These are phyloP conservation scores for Loripinus fragilis DNA, from an alignment of 2,888 invertebrate species.

Conservation along the genomic window DNA sequence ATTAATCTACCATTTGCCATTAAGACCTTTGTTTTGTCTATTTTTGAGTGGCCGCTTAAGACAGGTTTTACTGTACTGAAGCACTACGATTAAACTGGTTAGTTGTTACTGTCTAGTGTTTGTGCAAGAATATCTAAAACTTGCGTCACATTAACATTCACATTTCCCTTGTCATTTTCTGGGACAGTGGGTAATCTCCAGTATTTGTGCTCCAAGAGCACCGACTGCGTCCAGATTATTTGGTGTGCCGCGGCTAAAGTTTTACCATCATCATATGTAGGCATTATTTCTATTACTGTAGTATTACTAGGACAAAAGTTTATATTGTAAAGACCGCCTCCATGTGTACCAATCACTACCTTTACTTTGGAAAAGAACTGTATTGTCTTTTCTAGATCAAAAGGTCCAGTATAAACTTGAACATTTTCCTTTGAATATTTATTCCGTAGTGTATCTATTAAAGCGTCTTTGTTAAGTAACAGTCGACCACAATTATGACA, in stretches of 20 bases:
- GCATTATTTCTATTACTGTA: constrained; percentile 11
- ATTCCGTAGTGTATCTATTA: background rate
- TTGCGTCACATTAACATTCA: background rate
- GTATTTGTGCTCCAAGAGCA: background rate
- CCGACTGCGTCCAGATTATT: constrained; percentile 1
- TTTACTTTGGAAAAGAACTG: background rate
- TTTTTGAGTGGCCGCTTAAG: too few species aligned
- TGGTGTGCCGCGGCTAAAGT: background rate
- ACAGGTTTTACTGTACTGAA: too few species aligned
- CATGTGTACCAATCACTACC: constrained; percentile 8
- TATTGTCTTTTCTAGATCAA: background rate
- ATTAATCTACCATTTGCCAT: too few species aligned
- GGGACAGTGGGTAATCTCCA: background rate
- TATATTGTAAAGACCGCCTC: constrained; percentile 4
- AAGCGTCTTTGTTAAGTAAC: background rate
- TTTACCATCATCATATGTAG: background rate
- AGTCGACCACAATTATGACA: background rate
- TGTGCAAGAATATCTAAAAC: background rate
- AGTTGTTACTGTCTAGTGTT: background rate
- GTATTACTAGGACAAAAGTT: constrained; percentile 8
- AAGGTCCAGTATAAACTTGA: background rate
- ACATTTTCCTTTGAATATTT: background rate
- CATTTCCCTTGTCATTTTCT: background rate
- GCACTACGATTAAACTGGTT: too few species aligned
- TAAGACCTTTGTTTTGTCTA: too few species aligned